Base-by-base conservation (phyloP, 2,797 vertebrate species). In the Orientallactaga sibirica region DNA sequence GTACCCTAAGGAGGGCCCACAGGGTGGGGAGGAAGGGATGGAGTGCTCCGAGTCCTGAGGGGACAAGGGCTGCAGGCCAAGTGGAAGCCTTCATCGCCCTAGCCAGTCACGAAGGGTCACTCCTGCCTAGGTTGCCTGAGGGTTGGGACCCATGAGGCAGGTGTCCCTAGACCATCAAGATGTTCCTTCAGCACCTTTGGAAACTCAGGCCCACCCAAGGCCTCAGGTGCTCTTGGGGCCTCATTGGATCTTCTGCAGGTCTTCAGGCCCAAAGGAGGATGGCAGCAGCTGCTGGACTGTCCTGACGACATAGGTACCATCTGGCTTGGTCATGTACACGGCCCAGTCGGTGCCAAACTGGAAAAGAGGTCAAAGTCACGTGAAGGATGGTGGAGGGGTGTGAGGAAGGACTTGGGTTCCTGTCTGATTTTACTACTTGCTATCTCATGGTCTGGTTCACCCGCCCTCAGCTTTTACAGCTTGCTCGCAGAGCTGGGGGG, bases 341-440 rank as follows among this genome's bases (percentile, higher is more conserved):
- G 98, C 98, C 99, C 99, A 99, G 24, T 98, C 95, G 0, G 91
- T 91, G 15, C 99, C 99, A 24, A 99, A 99, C 99, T 99, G 96
- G 19, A 89, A 97, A 86, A 92, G 55, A 95, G 74, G 14, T n/a
- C 52, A 74, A 5, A 55, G 25, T 1, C 29, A 66, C 0, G 0
- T 96, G 92, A 95, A 88, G 68, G 68, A 80, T 24, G 52, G n/a
- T 7, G 0, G 7, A 70, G 64, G 62, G 22, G 11, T 4, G 7
- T 16, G 74, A 33, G 48, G 12, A 33, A 37, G 9, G 76, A 70
- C 62, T 37, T 3, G 20, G 84, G 80, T 52, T 55, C 14, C 62
- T 64, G 22, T 73, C 71, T 74, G 68, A 70, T 12, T 66, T 77
- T 48, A 5, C 29, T 19, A 43, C n/a, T 41, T 48, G 33, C 10